Evolutionary conservation across 2,888 invertebrate species (phyloP).

Genomic region (Leptinotarsa juncta): DNA sequence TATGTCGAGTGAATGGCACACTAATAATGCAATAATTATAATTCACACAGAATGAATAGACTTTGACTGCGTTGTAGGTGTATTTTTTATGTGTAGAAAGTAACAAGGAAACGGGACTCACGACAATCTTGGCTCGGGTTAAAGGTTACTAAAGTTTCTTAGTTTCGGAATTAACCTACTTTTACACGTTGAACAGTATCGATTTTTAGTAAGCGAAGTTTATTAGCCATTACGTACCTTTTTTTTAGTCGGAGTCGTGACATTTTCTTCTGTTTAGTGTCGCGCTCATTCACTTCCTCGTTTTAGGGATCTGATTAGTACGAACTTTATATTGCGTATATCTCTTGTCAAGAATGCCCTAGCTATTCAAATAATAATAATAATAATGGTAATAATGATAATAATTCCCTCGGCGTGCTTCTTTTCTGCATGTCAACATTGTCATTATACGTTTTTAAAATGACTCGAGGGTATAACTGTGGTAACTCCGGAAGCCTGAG

Average conservation of each 20-base stretch:
- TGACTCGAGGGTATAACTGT: too few species aligned
- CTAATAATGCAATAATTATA: background rate
- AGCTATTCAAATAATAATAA: too few species aligned
- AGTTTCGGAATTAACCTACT: slow-evolving; percentile 43
- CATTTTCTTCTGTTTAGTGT: slow-evolving; percentile 27
- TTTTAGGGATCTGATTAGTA: background rate
- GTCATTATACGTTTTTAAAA: too few species aligned
- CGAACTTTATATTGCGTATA: background rate
- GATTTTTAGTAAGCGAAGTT: slow-evolving; percentile 33
- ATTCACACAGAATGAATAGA: slow-evolving; percentile 10
- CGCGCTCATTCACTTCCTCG: slow-evolving; percentile 6
- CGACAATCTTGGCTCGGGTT: slow-evolving; percentile 31
- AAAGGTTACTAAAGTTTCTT: slow-evolving; percentile 38
- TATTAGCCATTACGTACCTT: slow-evolving; percentile 30
- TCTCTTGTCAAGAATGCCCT: background rate
- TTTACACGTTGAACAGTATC: slow-evolving; percentile 36
- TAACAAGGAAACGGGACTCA: slow-evolving; percentile 33
- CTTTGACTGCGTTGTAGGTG: slow-evolving; percentile 28
- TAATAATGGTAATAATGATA: too few species aligned
- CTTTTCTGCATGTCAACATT: too few species aligned
- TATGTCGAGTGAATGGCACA: slow-evolving; percentile 1
- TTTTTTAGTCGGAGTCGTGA: slow-evolving; percentile 29
- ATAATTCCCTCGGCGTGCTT: too few species aligned
- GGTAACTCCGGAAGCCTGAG: too few species aligned
- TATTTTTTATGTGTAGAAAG: slow-evolving; percentile 36